Evolutionary conservation across 2,113 vertebrate genomes (phyloP).

Genomic region (Sphaerodactylus townsendi): DNA sequence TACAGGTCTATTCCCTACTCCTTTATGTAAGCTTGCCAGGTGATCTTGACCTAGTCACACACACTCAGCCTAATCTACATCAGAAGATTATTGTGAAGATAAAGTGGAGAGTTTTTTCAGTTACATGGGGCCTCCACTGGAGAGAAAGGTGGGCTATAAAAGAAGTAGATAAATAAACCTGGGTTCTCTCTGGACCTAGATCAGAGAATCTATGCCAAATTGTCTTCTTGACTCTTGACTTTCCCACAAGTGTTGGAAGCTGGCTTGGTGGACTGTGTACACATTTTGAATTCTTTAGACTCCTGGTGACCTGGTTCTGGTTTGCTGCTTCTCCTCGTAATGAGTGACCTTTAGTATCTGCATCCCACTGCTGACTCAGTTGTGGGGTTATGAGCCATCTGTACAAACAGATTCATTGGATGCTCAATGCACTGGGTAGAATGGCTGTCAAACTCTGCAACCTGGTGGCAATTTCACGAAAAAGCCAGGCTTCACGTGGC

Average conservation of each 20-base stretch:
- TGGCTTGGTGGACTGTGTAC: not conserved
- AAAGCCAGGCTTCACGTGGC: not conserved
- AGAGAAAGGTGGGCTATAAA: too few relatives aligned
- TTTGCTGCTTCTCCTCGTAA: not conserved
- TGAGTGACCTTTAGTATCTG: not conserved
- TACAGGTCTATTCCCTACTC: too few relatives aligned
- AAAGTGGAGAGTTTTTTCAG: too few relatives aligned
- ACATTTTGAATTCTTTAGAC: not conserved
- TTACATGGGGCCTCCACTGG: too few relatives aligned
- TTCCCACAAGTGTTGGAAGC: too few relatives aligned
- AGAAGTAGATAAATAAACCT: too few relatives aligned
- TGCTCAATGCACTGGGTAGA: not conserved
- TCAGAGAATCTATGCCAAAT: too few relatives aligned
- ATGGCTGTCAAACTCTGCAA: not conserved
- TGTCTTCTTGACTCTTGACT: not conserved
- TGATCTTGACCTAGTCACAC: too few relatives aligned
- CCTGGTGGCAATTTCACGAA: not conserved
- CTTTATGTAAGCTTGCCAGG: too few relatives aligned
- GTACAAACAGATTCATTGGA: not conserved
- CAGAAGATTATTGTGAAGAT: too few relatives aligned
- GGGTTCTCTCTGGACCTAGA: too few relatives aligned
- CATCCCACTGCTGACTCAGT: not conserved
- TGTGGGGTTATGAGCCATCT: not conserved
- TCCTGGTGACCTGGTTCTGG: not conserved
- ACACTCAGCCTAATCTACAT: too few relatives aligned